A percentile compares a stretch with the other conserved stretches of the same genome.
Conservation (phyloP, 2,888 invertebrate species). For the Pseudococcus viburni region DNA sequence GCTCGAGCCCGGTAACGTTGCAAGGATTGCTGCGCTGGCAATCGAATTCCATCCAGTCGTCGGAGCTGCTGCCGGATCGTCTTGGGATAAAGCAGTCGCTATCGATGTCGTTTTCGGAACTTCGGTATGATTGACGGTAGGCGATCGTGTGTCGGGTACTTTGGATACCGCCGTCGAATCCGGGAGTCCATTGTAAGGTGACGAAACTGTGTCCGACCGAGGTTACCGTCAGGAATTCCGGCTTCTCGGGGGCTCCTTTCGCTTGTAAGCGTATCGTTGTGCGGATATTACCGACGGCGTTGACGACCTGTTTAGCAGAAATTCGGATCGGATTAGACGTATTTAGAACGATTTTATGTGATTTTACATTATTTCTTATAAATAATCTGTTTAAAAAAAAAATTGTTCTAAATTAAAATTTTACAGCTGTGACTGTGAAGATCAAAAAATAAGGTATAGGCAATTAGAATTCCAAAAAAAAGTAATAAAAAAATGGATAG, state of each 20-base stretch:
- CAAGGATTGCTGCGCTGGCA: constrained; percentile 90
- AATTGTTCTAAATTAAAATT: too few species aligned
- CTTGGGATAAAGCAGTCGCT: constrained; percentile 74
- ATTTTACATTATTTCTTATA: neutral
- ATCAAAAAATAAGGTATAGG: too few species aligned
- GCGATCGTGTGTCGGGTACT: constrained; percentile 91
- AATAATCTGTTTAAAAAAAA: too few species aligned
- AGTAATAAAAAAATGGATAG: too few species aligned
- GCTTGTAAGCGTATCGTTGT: constrained; percentile 82
- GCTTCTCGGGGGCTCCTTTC: constrained; percentile 90
- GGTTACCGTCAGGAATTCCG: constrained; percentile 80
- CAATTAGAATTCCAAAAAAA: too few species aligned
- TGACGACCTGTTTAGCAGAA: constrained; percentile 74
- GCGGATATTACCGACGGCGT: constrained; percentile 80
- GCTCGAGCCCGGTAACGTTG: constrained; percentile 87
- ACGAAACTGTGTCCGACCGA: constrained; percentile 86
- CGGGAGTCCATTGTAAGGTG: constrained; percentile 87
- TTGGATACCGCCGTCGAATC: constrained; percentile 90
- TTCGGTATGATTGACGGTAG: constrained; percentile 79
- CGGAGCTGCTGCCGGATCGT: constrained; percentile 69
- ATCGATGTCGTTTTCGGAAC: constrained; percentile 78
- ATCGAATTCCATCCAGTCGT: constrained; percentile 87
- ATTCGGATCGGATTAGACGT: neutral
- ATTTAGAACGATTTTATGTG: neutral
- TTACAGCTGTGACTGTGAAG: too few species aligned